Percentiles rank a stretch among this genome's conserved stretches.
These are phyloP conservation scores for Neodon shergylaensis DNA, from an alignment of 2,113 vertebrate species.

Conservation along the genomic window DNA sequence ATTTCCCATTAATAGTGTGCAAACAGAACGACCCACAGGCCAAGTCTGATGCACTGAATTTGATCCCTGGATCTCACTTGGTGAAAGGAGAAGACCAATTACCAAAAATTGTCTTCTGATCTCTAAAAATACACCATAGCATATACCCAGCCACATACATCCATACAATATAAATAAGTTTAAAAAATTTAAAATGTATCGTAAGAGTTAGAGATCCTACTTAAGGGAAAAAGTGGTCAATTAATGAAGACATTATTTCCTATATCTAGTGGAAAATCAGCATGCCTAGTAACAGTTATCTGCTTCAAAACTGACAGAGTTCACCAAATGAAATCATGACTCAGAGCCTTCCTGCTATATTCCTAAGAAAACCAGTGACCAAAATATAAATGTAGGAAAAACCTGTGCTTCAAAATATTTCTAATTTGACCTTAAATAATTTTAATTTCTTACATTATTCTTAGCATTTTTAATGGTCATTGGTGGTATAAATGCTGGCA, in stretches of 20 bases:
- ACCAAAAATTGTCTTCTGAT: not conserved
- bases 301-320: not conserved
- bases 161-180: not conserved
- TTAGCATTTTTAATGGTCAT: too few species aligned
- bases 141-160: not conserved
- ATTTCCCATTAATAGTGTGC: constrained; percentile 13
- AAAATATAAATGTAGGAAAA: not conserved
- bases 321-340: not conserved
- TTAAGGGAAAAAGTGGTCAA: not conserved
- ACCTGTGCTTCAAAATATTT: not conserved
- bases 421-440: not conserved
- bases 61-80: not conserved
- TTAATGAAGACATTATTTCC: not conserved
- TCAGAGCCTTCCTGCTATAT: not conserved
- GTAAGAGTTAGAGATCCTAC: not conserved
- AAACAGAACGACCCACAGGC: not conserved
- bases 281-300: not conserved
- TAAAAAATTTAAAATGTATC: not conserved
- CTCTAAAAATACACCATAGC: not conserved
- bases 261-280: not conserved
- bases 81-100: not conserved
- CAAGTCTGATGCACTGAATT: not conserved
- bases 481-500: not conserved
- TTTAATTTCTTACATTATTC: not conserved
- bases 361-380: not conserved